phyloP scores from a whole-genome alignment of 2,797 vertebrate genomes.

The Percopsis omiscomaycus region DNA sequence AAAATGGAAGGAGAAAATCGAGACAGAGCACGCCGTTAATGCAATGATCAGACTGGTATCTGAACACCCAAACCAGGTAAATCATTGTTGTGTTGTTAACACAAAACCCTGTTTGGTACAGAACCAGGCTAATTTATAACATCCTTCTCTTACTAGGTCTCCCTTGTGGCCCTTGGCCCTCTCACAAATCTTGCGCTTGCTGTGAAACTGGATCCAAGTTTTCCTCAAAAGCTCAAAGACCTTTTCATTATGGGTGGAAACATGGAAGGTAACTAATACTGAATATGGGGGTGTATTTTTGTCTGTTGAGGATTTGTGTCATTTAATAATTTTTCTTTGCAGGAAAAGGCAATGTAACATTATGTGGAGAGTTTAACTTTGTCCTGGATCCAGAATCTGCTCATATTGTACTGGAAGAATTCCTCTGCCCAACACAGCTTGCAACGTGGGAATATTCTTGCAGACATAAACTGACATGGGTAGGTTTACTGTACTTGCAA shows the following conservation, averaged over 20 bases:
- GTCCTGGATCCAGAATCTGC: constrained; percentile 78
- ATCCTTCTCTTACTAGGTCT: constrained; percentile 62
- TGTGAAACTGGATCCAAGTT: constrained; percentile 70
- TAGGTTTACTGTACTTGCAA: constrained; percentile 19
- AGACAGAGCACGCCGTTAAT: constrained; percentile 71
- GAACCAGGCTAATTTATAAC: neutral
- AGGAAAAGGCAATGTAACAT: constrained; percentile 78
- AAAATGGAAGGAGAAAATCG: constrained; percentile 69
- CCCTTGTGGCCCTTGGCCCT: constrained; percentile 78
- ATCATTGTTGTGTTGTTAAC: neutral
- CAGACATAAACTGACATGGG: constrained; percentile 75
- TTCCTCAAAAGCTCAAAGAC: constrained; percentile 78
- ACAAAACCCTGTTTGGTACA: neutral
- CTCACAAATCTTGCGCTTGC: constrained; percentile 81
- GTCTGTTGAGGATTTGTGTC: neutral
- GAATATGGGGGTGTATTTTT: neutral
- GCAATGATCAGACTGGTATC: constrained; percentile 75
- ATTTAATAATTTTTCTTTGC: constrained; percentile 4
- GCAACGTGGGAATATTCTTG: constrained; percentile 77
- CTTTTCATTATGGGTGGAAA: constrained; percentile 83
- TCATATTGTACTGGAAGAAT: constrained; percentile 79
- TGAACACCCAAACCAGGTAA: constrained; percentile 74
- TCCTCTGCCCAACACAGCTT: constrained; percentile 72
- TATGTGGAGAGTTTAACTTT: constrained; percentile 82
- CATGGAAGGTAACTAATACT: constrained; percentile 74